Base-by-base conservation (phyloP, 2,113 vertebrate species). In the Toxotes chatareus region DNA sequence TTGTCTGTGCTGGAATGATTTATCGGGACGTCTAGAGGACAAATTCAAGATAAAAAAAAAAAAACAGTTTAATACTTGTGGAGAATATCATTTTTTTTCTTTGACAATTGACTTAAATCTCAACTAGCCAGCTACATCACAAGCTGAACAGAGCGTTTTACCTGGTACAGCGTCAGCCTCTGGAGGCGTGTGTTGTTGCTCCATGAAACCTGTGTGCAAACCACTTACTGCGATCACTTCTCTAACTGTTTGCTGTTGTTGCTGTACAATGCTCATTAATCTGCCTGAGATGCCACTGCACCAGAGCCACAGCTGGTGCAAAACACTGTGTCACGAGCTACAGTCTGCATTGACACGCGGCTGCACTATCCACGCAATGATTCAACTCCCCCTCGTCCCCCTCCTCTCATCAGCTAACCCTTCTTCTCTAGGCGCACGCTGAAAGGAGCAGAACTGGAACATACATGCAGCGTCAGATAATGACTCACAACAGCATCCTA, bases 271-370 rank as follows among this genome's bases (percentile, higher is more conserved):
- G 72, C 76, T 88, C 75, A 91, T 91, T 85, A 88, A 90, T 91
- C 80, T 78, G 86, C 80, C 80, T 7, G 79, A 87, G 89, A 88
- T 91, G 72, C 90, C 91, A 87, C 84, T 94, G 93, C 91, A 93
- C 79, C 91, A 91, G 70, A 89, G 85, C 88, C 91, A 91, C 73
- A 89, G 85, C 88, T 88, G 89, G 80, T 80, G 86, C 81, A 83
- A 85, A 92, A 90, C 85, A 87, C 85, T 60, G 64, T 85, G 91
- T 92, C 93, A 92, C 91, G 87, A 90, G 89, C 86, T 84, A 59
- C 79, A 73, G 79, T 80, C 91, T 88, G 88, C 88, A 90, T 83
- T 63, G 84, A 89, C 91, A 85, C 49, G 42, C 84, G 11, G 88
- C 88, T 75, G 79, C 76, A 79, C 80, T 57, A 56, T 67, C 73